These are phyloP conservation scores for Nyctereutes procyonoides DNA, from an alignment of 2,113 vertebrate species.

Conservation along the genomic window DNA sequence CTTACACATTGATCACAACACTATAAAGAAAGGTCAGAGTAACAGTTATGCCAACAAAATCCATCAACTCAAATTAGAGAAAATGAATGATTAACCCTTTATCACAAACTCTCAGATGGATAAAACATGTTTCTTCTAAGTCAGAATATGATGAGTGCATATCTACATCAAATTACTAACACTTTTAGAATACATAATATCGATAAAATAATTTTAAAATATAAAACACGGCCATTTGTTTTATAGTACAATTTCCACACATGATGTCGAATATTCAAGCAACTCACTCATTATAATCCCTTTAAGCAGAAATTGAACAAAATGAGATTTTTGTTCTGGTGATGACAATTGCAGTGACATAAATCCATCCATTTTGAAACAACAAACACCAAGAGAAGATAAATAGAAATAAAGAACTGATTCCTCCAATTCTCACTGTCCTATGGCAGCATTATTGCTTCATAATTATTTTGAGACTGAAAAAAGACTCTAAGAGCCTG, in stretches of 20 bases:
- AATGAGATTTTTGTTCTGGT: background rate
- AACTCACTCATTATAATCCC: background rate
- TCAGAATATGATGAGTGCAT: background rate
- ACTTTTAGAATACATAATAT: background rate
- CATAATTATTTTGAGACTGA: background rate
- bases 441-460: background rate
- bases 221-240: background rate
- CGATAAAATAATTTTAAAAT: background rate
- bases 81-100: background rate
- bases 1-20: background rate
- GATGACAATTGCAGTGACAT: background rate
- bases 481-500: background rate
- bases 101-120: background rate
- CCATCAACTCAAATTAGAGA: background rate
- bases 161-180: background rate
- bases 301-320: background rate
- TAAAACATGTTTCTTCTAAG: background rate
- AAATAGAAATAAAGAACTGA: conserved; percentile 25
- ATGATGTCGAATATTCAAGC: background rate
- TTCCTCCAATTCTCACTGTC: conserved; percentile 31
- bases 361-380: background rate
- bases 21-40: background rate
- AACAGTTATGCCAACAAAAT: conserved; percentile 6
- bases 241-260: background rate
- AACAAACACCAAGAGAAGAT: background rate